Evolutionary conservation across 2,797 vertebrate species (phyloP), one percentile per base, ranked within the genome.

Genomic region (Phrynocephalus forsythii): DNA sequence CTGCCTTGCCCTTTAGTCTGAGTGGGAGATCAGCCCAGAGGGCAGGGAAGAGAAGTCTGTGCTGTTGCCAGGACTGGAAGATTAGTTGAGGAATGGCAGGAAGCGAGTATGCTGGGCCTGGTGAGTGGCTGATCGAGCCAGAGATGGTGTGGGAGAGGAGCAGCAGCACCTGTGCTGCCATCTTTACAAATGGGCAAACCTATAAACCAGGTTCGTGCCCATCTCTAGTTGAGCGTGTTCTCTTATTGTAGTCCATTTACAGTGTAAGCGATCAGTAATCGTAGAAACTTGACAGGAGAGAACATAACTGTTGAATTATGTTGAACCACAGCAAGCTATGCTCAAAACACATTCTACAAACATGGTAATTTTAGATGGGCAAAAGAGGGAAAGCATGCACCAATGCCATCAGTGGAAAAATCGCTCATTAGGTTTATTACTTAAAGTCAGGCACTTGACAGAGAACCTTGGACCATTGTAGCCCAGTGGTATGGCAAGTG

Each of bases 291-390:
- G 52, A 33, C 11, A 82, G 48, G 77, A 72, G 69, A 81, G 44
- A 82, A 76, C 20, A 5, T 13, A 52, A 60, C 56, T 44, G 26
- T 16, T 79, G 44, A 33, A 28, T 79, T 15, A 48, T 67, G 78
- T 87, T 80, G 86, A 91, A 77, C 85, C 86, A 83, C 48, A 66
- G 10, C 44, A 84, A 24, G 6, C 2, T 13, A 69, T 79, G 15
- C 50, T 73, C 9, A 72, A n/a, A 63, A 73, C 20, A 11, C 8
- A 24, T 71, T 71, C 6, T 68, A 11, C 76, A 44, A 68, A 18
- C 26, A 80, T 66, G 60, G 10, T 75, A 11, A 38, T 84, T 9
- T 0, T 50, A 73, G 68, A 20, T 11, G 24, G 15, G n/a, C 3
- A 75, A 80, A 56, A 30, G 26, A 44, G 56, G 67, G 15, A 33